phyloP scores from a whole-genome alignment of 2,888 invertebrate species.

The Syrista parreyssii region DNA sequence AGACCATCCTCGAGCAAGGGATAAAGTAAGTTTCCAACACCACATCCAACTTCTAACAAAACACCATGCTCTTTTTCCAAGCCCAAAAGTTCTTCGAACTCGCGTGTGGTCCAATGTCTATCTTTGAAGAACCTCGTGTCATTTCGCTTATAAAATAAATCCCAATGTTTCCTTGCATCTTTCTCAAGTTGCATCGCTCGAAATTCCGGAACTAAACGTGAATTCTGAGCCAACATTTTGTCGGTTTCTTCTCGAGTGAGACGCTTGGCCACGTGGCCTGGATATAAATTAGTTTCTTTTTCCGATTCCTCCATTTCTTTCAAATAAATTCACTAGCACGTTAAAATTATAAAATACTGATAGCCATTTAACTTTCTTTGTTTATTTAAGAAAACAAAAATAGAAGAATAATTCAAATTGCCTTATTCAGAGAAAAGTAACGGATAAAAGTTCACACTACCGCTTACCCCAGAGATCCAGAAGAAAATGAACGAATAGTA shows the following conservation, averaged over 20 bases:
- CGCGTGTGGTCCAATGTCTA: slow-evolving; percentile 95
- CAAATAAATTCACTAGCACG: not conserved
- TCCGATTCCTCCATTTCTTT: slow-evolving; percentile 35
- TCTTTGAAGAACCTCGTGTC: slow-evolving; percentile 94
- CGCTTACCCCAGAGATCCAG: not conserved
- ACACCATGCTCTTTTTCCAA: slow-evolving; percentile 66
- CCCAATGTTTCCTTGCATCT: slow-evolving; percentile 93
- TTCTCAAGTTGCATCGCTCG: slow-evolving; percentile 82
- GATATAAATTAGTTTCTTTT: slow-evolving; percentile 14
- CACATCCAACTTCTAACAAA: slow-evolving; percentile 91
- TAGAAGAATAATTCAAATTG: not conserved
- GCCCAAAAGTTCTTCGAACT: slow-evolving; percentile 85
- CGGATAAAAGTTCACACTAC: not conserved
- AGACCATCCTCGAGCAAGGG: slow-evolving; percentile 86
- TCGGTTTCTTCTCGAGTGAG: slow-evolving; percentile 73
- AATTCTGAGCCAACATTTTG: slow-evolving; percentile 77
- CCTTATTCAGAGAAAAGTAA: not conserved
- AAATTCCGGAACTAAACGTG: slow-evolving; percentile 75
- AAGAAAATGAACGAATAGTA: slow-evolving; percentile 39
- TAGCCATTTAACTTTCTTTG: not conserved
- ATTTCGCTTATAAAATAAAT: slow-evolving; percentile 95
- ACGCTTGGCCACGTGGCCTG: slow-evolving; percentile 66
- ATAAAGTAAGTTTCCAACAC: slow-evolving; percentile 96
- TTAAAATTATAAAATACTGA: not conserved
- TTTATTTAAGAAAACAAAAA: not conserved